Base-by-base conservation (phyloP, 2,113 vertebrate species). In the Phyllostomus hastatus region DNA sequence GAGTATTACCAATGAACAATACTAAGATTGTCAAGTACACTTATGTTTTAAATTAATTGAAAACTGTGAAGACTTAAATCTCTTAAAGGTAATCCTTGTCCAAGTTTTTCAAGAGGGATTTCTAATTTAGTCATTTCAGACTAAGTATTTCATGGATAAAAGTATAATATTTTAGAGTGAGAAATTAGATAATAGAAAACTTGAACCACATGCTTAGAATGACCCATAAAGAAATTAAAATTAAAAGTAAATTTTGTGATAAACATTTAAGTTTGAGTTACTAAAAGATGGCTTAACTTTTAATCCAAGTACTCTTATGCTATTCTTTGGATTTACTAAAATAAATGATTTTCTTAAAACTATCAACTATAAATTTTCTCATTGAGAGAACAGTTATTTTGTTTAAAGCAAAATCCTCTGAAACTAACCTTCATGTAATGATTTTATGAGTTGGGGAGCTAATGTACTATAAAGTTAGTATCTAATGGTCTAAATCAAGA, bases 41-140 rank as follows among this genome's bases (percentile, higher is more conserved):
- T 73, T 61, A 54, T 35, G 26, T 46, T 85, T 31, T 11, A 15
- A 33, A 35, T 90, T 75, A 38, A 61, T 54, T 16, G 41, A 94
- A 87, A 79, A 93, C 59, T 67, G 20, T 79, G 4, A 95, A 81
- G 67, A 15, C 4, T 43, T 75, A 50, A 28, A 50, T 46, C 28
- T 78, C 43, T 84, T 79, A 70, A 90, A 69, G 9, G 7, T n/a
- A 90, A 57, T 50, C 17, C 31, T 84, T 38, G 59, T 66, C 31
- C 12, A 76, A 57, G 20, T 67, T 88, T 82, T 86, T 16, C 70
- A 78, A 67, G 33, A 67, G 41, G 10, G 10, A 73, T 85, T 93
- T 70, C 54, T 33, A 72, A 31, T 78, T 88, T 78, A 85, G 67
- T 66, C n/a, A 92, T 92, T 95, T 88, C 31, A 94, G 93, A 93